Evolutionary conservation across 2,888 invertebrate species (phyloP).

Genomic region (Eueremaeus valkanovi): DNA sequence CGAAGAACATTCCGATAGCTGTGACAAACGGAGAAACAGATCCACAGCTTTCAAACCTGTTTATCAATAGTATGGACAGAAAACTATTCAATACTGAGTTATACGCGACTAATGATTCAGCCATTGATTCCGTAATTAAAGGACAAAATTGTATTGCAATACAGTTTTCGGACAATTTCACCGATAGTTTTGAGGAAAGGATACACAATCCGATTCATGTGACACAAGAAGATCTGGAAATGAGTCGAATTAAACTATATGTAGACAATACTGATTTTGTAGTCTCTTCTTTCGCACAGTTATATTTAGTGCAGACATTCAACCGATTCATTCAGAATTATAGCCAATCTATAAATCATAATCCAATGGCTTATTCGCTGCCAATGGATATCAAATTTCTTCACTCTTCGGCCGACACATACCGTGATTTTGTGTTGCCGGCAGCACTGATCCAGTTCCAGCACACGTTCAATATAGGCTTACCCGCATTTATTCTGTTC

Average conservation of each 20-base stretch:
- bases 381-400: conserved; percentile 49
- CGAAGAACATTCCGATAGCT: conserved; percentile 13
- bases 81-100: not conserved
- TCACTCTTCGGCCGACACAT: conserved; percentile 38
- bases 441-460: conserved; percentile 94
- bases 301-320: conserved; percentile 78
- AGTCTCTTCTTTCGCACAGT: conserved; percentile 58
- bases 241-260: conserved; percentile 81
- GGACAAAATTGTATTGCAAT: conserved; percentile 84
- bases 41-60: not conserved
- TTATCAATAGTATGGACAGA: not conserved
- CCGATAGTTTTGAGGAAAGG: conserved; percentile 75
- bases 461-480: conserved; percentile 88
- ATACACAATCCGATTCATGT: conserved; percentile 69
- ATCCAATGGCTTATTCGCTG: conserved; percentile 69
- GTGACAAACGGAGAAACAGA: not conserved
- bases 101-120: conserved; percentile 57
- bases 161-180: conserved; percentile 83
- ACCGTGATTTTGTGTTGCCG: too few species aligned
- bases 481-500: conserved; percentile 84
- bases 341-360: conserved; percentile 51
- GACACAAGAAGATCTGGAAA: conserved; percentile 77
- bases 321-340: conserved; percentile 63
- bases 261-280: conserved; percentile 81
- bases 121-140: conserved; percentile 65